Base-by-base conservation (phyloP, 1,140 invertebrate species). In the Hyposmocoma kahamanoa region DNA sequence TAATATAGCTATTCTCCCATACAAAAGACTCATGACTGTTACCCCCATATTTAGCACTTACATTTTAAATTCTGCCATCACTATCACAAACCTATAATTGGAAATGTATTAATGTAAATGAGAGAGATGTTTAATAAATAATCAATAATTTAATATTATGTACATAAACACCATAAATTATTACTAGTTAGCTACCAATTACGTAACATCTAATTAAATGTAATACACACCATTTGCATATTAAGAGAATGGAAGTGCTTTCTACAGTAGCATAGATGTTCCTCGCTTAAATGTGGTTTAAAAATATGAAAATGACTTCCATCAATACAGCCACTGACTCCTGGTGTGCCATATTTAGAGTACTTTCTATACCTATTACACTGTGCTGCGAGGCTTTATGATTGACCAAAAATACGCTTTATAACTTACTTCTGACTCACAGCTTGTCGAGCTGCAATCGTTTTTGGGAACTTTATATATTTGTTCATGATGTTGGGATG, bases 21-120 rank as follows among this genome's bases (percentile, higher is more conserved):
- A 68, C 61, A 42, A 59, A 71, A 1, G 56, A 42, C 42, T 70
- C 61, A 49, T 70, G 64, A 18, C 42, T 60, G n/a, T n/a, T n/a
- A n/a, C n/a, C n/a, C n/a, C n/a, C n/a, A n/a, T n/a, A n/a, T n/a
- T n/a, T n/a, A n/a, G n/a, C n/a, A n/a, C n/a, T 65, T 3, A 72
- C 47, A 43, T 48, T 56, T 28, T 60, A 24, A 22, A 69, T 66
- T 22, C 42, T 28, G n/a, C 42, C 52, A 8, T 59, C 26, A 39
- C 34, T 32, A 58, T 68, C 57, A 50, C 53, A 62, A n/a, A 64
- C 32, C 60, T 63, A 22, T 10, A 57, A 62, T 47, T 8, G 10
- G 38, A 24, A 26, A 36, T 36, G 13, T 5, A 36, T 46, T 28
- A 42, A n/a, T 47, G 5, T 28, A 6, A 28, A 6, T 28, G 24